Percentiles rank a stretch among this genome's conserved stretches.
These are phyloP conservation scores for Andrena bicolor DNA, from an alignment of 2,888 invertebrate genomes.

Conservation along the genomic window DNA sequence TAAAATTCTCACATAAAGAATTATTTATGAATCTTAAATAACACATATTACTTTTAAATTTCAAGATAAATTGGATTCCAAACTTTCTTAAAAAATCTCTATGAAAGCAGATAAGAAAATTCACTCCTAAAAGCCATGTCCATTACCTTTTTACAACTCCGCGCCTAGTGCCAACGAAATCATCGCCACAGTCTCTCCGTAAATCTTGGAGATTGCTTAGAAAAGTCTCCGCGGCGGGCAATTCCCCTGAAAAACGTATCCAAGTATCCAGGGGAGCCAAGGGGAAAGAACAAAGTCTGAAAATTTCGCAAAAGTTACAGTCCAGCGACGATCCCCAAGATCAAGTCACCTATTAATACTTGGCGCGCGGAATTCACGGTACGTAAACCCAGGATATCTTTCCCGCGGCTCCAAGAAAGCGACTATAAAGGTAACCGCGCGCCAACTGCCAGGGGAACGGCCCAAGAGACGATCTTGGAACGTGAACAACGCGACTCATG, in stretches of 20 bases:
- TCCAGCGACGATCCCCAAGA: constrained; percentile 20
- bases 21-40: neutral
- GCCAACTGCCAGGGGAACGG: constrained; percentile 34
- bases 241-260: neutral
- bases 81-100: too few relatives aligned
- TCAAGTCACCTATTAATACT: constrained; percentile 40
- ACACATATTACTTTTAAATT: neutral
- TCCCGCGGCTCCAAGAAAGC: constrained; percentile 25
- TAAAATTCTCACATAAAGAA: too few relatives aligned
- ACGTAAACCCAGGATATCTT: constrained; percentile 40
- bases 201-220: neutral
- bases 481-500: constrained; percentile 46
- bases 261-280: neutral
- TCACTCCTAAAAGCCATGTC: too few relatives aligned
- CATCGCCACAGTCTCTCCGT: neutral
- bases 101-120: too few relatives aligned
- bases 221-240: neutral
- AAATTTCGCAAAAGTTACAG: constrained; percentile 22
- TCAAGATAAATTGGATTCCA: neutral
- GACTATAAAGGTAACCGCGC: constrained; percentile 50
- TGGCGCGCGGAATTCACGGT: constrained; percentile 43
- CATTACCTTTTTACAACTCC: too few relatives aligned
- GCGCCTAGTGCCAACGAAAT: neutral
- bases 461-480: constrained; percentile 49
- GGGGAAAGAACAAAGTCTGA: neutral